Evolutionary conservation across 2,888 invertebrate species (phyloP).

Genomic region (Oscheius sp.): DNA sequence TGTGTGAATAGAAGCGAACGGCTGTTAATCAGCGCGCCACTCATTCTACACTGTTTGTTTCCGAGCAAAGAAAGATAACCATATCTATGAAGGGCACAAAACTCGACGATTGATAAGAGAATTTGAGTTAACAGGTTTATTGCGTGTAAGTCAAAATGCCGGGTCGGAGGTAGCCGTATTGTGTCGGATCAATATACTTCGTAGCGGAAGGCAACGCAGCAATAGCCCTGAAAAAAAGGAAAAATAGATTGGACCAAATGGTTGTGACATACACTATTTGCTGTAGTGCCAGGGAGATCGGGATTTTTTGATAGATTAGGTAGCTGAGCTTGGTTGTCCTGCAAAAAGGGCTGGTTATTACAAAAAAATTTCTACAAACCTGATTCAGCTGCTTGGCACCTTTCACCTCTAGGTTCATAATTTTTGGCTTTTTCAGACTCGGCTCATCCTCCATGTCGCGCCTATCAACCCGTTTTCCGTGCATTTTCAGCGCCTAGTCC

Average conservation of each 20-base stretch:
- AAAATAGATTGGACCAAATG: no score
- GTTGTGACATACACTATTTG: no score
- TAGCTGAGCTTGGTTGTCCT: no score
- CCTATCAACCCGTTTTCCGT: conserved; percentile 23
- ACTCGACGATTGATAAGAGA: not conserved
- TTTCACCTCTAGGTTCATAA: not conserved
- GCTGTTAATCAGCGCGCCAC: no score
- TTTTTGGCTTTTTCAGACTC: not conserved
- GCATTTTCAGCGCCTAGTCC: not conserved
- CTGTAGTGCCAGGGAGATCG: no score
- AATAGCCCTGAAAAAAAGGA: conserved; percentile 1
- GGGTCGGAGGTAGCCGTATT: no score
- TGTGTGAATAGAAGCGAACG: no score
- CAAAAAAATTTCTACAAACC: not conserved
- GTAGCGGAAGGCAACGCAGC: conserved; percentile 1
- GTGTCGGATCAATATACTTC: not conserved
- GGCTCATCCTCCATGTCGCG: conserved; percentile 10
- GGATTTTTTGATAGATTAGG: no score
- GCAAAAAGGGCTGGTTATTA: not conserved
- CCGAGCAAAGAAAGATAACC: no score
- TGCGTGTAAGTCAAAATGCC: no score
- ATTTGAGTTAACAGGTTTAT: not conserved
- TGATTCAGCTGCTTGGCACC: not conserved
- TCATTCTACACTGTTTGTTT: no score
- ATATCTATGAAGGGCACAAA: not conserved